These are phyloP conservation scores for Chrysina gloriosa DNA, from an alignment of 2,888 invertebrate species.

Conservation along the genomic window DNA sequence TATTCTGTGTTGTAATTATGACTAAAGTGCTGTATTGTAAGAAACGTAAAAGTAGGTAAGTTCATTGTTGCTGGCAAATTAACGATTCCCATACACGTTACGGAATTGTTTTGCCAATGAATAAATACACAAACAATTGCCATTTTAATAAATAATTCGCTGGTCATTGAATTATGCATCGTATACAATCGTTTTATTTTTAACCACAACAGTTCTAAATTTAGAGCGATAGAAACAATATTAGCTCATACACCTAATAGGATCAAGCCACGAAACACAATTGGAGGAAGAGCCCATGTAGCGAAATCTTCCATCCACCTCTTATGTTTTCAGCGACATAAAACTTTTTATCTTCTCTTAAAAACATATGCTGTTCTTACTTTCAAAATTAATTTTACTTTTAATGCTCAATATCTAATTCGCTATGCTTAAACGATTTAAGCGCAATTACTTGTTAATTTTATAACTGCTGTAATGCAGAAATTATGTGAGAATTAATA, in stretches of 20 bases:
- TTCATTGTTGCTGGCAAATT: no score
- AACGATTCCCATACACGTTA: neutral
- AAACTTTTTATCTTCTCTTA: neutral
- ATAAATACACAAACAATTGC: neutral
- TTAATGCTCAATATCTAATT: constrained; percentile 32
- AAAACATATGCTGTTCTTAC: constrained; percentile 41
- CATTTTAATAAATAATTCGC: constrained; percentile 12
- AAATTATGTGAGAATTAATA: no score
- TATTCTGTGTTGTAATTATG: no score
- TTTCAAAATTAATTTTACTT: constrained; percentile 43
- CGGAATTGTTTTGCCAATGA: neutral
- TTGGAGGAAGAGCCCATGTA: neutral
- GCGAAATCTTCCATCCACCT: no score
- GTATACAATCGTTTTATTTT: constrained; percentile 23
- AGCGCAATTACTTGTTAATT: no score
- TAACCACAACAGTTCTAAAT: constrained; percentile 32
- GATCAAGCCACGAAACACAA: neutral
- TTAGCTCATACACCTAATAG: neutral
- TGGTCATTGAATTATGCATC: neutral
- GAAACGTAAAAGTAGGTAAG: neutral
- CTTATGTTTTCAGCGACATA: no score
- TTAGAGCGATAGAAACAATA: constrained; percentile 13
- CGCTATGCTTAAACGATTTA: neutral
- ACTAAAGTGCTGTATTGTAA: no score
- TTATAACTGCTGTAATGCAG: no score